These are phyloP conservation scores for Sminthopsis crassicaudata DNA, from an alignment of 2,113 vertebrate genomes.

Conservation along the genomic window DNA sequence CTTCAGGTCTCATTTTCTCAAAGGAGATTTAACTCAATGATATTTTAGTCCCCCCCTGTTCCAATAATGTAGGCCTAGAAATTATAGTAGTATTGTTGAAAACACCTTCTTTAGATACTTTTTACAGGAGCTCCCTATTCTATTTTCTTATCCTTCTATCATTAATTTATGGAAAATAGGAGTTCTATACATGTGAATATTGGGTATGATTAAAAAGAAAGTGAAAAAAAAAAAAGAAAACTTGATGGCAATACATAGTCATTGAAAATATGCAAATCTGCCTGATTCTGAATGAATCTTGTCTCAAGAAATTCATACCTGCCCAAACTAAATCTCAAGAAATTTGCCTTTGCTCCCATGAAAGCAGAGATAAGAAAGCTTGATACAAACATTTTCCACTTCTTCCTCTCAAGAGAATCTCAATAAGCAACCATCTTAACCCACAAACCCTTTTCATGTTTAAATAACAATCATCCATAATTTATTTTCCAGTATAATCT, in stretches of 20 bases:
- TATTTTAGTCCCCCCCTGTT: neutral
- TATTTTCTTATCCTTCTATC: constrained; percentile 13
- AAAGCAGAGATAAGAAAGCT: neutral
- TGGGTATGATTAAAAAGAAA: constrained; percentile 20
- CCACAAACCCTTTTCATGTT: neutral
- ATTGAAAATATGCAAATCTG: neutral
- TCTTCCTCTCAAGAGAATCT: neutral
- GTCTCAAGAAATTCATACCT: neutral
- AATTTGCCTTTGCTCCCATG: neutral
- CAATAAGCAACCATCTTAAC: neutral
- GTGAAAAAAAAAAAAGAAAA: neutral
- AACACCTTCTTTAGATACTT: neutral
- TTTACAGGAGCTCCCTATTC: neutral
- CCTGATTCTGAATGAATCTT: neutral
- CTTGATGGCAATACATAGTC: neutral
- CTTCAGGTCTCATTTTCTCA: neutral
- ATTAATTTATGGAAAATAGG: neutral
- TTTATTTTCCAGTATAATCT: neutral
- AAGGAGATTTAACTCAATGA: neutral
- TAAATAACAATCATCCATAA: neutral
- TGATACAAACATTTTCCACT: neutral
- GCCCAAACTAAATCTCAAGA: neutral
- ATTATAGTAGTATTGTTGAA: neutral
- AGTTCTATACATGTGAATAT: neutral
- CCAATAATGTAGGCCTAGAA: neutral